Evolutionary conservation across 2,113 vertebrate species (phyloP), one percentile per base, ranked within the genome.

Genomic region (Sinocyclocheilus grahami): DNA sequence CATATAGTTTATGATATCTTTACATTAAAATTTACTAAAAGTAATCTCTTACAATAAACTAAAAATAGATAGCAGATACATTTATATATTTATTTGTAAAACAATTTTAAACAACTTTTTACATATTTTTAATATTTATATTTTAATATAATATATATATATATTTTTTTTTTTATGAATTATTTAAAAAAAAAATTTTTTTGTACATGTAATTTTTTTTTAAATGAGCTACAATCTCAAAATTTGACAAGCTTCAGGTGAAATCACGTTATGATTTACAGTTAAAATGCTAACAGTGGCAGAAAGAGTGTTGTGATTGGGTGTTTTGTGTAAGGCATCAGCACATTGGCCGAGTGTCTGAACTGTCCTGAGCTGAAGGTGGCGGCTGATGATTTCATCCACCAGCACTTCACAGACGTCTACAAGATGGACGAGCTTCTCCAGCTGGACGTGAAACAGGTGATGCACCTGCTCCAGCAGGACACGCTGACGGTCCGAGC

Each of bases 361-460:
- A 96, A 97, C 88, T 97, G 96, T 86, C 96, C 96, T 3, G 96
- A 97, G 86, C 91, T 97, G 89, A 97, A 97, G 93, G 94, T 94
- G 42, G 95, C 96, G n/a, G 96, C 96, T 20, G 96, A 97, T 90
- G 96, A 96, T 88, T 97, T 96, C 87, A 97, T 97, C 86, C 95
- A 97, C 93, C 96, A 97, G 90, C 96, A 97, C 89, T 97, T 97
- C 91, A 97, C 96, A 86, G 96, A 97, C 88, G 96, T 97, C 91
- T 97, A 97, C 88, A 97, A 97, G 91, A 96, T 96, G 22, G 96
- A 97, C 82, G 96, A 97, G 87, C 97, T 97, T 91, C 93, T 97
- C 39, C 96, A 97, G 89, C 93, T 97, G 90, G 96, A 97, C 85
- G 96, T 97, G 80, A 96, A 96, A 86, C 94, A 96, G 48, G 96